Percentiles rank a stretch among this genome's conserved stretches.
Conservation (phyloP, 1,140 invertebrate genomes). For the Pissodes strobi region DNA sequence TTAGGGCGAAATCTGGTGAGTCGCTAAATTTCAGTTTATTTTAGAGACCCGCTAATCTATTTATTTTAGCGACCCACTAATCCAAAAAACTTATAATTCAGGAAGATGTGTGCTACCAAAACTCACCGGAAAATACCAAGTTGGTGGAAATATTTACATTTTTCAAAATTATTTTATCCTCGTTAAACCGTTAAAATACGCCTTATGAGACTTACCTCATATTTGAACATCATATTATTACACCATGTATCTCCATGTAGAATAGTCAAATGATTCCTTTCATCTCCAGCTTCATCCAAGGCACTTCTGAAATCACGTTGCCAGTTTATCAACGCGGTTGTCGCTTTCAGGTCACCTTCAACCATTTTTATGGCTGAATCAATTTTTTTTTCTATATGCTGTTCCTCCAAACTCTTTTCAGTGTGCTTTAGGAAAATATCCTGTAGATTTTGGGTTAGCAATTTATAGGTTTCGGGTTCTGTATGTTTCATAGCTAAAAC, state of each 20-base stretch:
- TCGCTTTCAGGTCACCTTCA: constrained; percentile 1
- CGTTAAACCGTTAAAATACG: not conserved
- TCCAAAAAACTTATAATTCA: too few relatives aligned
- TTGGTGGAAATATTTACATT: not conserved
- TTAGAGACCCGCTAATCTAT: too few relatives aligned
- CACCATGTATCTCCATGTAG: constrained; percentile 22
- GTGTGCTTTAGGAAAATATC: not conserved
- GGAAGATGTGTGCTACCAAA: too few relatives aligned
- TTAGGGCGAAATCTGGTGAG: too few relatives aligned
- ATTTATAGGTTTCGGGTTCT: not conserved
- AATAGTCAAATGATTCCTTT: not conserved
- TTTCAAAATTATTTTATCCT: too few relatives aligned
- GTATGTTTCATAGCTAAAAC: constrained; percentile 16
- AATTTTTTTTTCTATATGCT: not conserved
- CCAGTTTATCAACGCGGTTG: not conserved
- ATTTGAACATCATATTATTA: constrained; percentile 26
- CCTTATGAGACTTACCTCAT: constrained; percentile 3
- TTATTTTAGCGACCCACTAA: too few relatives aligned
- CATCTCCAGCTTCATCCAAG: not conserved
- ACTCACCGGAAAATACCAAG: too few relatives aligned
- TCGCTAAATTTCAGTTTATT: too few relatives aligned
- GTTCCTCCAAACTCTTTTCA: not conserved
- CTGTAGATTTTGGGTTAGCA: not conserved
- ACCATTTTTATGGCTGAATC: not conserved
- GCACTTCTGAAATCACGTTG: not conserved